These are phyloP conservation scores for Apodemia hepburni DNA, from an alignment of 2,888 invertebrate species.

Conservation along the genomic window DNA sequence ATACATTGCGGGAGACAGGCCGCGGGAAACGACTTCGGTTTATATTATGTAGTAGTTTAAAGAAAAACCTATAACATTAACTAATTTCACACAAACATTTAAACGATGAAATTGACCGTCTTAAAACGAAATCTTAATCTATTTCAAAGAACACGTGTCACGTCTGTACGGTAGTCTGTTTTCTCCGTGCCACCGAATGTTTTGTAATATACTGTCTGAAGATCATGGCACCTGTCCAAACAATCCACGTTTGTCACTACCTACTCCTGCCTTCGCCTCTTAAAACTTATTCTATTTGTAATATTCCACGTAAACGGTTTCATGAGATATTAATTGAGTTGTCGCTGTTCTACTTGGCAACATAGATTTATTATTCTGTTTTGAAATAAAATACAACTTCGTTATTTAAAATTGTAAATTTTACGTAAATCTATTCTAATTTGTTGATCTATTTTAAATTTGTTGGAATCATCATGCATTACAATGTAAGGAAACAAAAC, in stretches of 20 bases:
- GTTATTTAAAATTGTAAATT: no score
- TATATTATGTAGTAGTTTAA: no score
- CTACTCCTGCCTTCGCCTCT: conserved; percentile 18
- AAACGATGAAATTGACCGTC: background rate
- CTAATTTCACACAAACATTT: no score
- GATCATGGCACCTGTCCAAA: conserved; percentile 47
- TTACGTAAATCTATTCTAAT: no score
- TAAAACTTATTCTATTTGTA: conserved; percentile 17
- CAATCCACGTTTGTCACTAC: conserved; percentile 32
- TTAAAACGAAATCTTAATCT: conserved; percentile 39
- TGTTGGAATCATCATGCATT: no score
- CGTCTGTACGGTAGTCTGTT: conserved; percentile 55
- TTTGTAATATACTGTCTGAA: conserved; percentile 33
- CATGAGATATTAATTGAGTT: background rate
- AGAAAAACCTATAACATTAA: no score
- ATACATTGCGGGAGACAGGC: no score
- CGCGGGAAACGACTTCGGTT: no score
- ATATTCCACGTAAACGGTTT: conserved; percentile 3
- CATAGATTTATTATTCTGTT: background rate
- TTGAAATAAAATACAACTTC: background rate
- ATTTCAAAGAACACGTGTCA: conserved; percentile 57
- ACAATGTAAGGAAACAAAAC: no score
- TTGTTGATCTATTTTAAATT: no score
- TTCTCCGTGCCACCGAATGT: conserved; percentile 49
- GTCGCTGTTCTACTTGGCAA: background rate